A percentile compares a stretch with the other conserved stretches of the same genome.
These are phyloP conservation scores for Eurytoma californica DNA, from an alignment of 2,888 invertebrate genomes.

Conservation along the genomic window DNA sequence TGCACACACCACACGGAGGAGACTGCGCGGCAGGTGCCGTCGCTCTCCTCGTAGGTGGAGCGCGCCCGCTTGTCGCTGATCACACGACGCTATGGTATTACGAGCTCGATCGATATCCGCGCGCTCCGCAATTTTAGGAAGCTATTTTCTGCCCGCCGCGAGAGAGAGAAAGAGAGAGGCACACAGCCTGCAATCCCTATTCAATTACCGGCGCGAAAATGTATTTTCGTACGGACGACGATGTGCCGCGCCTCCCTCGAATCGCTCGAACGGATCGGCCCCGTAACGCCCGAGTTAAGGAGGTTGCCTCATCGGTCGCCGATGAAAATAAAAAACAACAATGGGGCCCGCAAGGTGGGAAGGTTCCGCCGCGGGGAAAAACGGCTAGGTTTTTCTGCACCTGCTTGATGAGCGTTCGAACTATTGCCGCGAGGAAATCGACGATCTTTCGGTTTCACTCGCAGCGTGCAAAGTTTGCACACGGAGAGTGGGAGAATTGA, in stretches of 20 bases:
- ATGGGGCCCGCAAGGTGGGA: too few relatives aligned
- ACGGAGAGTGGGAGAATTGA: too few relatives aligned
- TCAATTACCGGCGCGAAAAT: constrained; percentile 26
- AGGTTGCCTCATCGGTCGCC: too few relatives aligned
- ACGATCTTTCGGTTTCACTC: background rate
- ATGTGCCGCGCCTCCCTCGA: constrained; percentile 1
- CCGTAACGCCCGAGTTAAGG: too few relatives aligned
- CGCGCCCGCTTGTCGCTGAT: too few relatives aligned
- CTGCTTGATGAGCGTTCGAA: too few relatives aligned
- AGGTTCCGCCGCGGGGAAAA: too few relatives aligned
- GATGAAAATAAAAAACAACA: too few relatives aligned
- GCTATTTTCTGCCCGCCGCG: constrained; percentile 16
- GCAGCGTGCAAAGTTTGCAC: background rate
- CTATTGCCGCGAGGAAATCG: background rate
- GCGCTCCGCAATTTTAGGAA: constrained; percentile 18
- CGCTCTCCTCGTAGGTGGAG: too few relatives aligned
- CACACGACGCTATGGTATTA: too few relatives aligned
- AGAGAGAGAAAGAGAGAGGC: background rate
- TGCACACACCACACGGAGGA: too few relatives aligned
- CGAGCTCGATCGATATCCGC: constrained; percentile 24
- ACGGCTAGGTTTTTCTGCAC: too few relatives aligned
- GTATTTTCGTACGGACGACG: background rate
- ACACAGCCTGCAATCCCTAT: constrained; percentile 26
- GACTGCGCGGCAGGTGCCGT: constrained; percentile 19
- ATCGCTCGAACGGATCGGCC: background rate